A percentile compares a stretch with the other conserved stretches of the same genome.
These are phyloP conservation scores for Nemapogon koenigi DNA, from an alignment of 2,888 invertebrate genomes.

Conservation along the genomic window DNA sequence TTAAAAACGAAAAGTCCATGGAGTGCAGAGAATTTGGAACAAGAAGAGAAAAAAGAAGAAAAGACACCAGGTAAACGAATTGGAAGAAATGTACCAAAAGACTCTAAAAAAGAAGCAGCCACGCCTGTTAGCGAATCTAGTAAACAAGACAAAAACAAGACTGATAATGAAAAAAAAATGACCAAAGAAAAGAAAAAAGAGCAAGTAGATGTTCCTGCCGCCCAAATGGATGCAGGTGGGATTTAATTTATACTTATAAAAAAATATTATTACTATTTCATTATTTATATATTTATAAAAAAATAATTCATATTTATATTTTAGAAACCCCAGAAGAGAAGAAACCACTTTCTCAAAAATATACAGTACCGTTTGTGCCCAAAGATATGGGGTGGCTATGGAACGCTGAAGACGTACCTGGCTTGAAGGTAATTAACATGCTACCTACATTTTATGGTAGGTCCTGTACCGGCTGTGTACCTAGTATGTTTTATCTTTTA, in stretches of 20 bases:
- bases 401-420: slow-evolving; percentile 49
- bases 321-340: slow-evolving; percentile 21
- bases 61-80: slow-evolving; percentile 16
- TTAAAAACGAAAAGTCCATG: slow-evolving; percentile 37
- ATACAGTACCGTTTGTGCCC: slow-evolving; percentile 43
- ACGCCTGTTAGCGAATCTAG: neutral
- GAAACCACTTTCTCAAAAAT: slow-evolving; percentile 24
- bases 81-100: neutral
- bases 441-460: too few relatives aligned
- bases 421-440: slow-evolving; percentile 35
- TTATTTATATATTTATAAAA: neutral
- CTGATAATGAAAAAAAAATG: neutral
- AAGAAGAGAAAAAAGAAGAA: slow-evolving; percentile 23
- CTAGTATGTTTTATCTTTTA: too few relatives aligned
- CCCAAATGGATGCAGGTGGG: too few relatives aligned
- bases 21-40: slow-evolving; percentile 30
- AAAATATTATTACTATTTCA: neutral
- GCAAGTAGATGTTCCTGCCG: neutral
- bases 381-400: slow-evolving; percentile 56
- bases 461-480: too few relatives aligned
- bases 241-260: too few relatives aligned
- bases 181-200: neutral
- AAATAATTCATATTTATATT: neutral
- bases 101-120: too few relatives aligned
- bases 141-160: neutral